phyloP scores from a whole-genome alignment of 2,888 invertebrate genomes.

The Cylindroiulus punctatus region DNA sequence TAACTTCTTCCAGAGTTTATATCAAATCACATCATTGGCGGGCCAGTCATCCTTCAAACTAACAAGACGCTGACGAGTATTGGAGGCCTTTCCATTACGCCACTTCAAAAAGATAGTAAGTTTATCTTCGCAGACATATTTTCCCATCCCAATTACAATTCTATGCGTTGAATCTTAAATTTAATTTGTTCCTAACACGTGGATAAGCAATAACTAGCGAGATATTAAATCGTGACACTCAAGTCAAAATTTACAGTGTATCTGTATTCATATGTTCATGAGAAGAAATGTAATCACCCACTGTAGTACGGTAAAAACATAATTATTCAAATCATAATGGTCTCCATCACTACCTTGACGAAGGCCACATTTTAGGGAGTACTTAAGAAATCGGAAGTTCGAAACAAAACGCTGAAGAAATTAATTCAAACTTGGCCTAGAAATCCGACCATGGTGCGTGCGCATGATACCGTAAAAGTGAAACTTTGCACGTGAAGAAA shows the following conservation, averaged over 20 bases:
- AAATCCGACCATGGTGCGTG: constrained; percentile 17
- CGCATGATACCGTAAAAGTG: constrained; percentile 37
- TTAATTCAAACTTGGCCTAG: constrained; percentile 35
- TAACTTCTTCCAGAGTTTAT: constrained; percentile 52
- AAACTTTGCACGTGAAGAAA: constrained; percentile 1
- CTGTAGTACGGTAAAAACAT: no score
- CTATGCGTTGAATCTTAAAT: background rate
- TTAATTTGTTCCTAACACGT: background rate
- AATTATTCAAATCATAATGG: constrained; percentile 1
- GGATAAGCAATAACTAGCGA: background rate
- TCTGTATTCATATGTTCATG: background rate
- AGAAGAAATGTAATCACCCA: background rate
- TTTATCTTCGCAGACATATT: background rate
- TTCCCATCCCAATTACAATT: constrained; percentile 2
- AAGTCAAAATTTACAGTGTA: background rate
- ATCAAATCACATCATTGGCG: constrained; percentile 53
- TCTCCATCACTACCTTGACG: constrained; percentile 26
- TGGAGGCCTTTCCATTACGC: constrained; percentile 46
- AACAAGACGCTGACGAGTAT: constrained; percentile 29
- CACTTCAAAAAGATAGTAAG: constrained; percentile 53
- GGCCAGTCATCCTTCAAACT: constrained; percentile 49
- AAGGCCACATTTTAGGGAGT: constrained; percentile 43
- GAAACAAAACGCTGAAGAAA: constrained; percentile 39
- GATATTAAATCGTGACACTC: background rate
- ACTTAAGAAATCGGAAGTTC: constrained; percentile 44